Base-by-base conservation (phyloP, 1,140 invertebrate genomes). In the Drosophila arizonae region DNA sequence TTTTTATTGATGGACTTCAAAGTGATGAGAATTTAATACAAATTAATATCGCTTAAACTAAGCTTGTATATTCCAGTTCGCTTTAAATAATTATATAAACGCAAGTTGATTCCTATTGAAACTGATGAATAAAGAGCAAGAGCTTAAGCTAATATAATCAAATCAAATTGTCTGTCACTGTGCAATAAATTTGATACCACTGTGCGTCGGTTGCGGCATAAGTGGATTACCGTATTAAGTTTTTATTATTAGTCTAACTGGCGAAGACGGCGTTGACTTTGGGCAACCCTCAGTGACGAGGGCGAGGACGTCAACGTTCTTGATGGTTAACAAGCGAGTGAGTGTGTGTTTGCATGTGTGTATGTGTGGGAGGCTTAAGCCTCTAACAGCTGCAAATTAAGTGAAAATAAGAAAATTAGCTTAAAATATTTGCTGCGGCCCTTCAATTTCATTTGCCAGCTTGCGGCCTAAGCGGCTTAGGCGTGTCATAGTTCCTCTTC, bases 241-340 rank as follows among this genome's bases (percentile, higher is more conserved):
- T 87, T 87, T 87, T 87, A 88, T 88, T 87, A 87, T 88, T 87
- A 87, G 81, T 87, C 76, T 88, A 82, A 88, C 86, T 87, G 76
- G 79, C 68, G 77, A 80, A 77, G 78, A 72, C 77, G 57, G 77
- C 77, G 81, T 77, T 77, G 81, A 85, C 81, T 85, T 85, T 77
- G 70, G 72, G 62, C 56, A 76, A 76, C 56, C 60, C 57, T 63
- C 57, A 6, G 21, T 66, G 55, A 21, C 39, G 26, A 51, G 61
- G 15, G 26, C 3, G 28, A 65, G 21, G 36, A 65, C 41, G 48
- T 57, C 65, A 58, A 66, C 52, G 50, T 63, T 67, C 69, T 76
- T 62, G 62, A 67, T 57, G 72, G 73, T 57, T 76, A 67, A 76
- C 73, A 72, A 67, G 69, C 61, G 41, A 17, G 58, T 50, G 45